A percentile compares a stretch with the other conserved stretches of the same genome.
Evolutionary conservation across 2,797 vertebrate genomes (phyloP).

Genomic region (Sparus aurata): DNA sequence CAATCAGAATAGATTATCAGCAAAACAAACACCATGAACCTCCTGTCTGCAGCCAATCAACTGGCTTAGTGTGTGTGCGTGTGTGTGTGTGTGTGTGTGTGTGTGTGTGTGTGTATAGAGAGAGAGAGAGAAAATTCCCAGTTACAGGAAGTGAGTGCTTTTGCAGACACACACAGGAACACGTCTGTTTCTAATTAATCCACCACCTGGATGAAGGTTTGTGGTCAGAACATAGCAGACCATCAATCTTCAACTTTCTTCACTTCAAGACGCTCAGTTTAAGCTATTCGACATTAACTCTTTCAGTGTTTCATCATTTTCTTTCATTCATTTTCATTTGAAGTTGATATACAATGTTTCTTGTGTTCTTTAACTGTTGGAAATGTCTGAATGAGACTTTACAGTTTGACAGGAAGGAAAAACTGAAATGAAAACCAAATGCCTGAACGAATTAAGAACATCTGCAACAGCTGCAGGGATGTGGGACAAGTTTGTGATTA

Average conservation of each 20-base stretch:
- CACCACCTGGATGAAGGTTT: slow-evolving; percentile 48
- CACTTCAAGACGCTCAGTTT: not conserved
- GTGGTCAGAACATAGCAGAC: slow-evolving; percentile 10
- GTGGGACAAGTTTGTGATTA: not conserved
- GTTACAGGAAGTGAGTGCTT: slow-evolving; percentile 26
- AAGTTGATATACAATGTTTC: not conserved
- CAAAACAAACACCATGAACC: slow-evolving; percentile 76
- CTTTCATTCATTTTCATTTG: slow-evolving; percentile 6
- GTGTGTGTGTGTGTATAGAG: not conserved
- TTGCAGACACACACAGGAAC: slow-evolving; percentile 43
- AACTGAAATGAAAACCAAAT: not conserved
- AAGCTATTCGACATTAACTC: slow-evolving; percentile 4
- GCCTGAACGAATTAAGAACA: not conserved
- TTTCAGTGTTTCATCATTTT: not conserved
- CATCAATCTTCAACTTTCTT: slow-evolving; percentile 4
- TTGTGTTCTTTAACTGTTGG: not conserved
- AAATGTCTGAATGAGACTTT: not conserved
- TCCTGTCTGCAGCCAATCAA: slow-evolving; percentile 65
- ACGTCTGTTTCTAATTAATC: slow-evolving; percentile 57
- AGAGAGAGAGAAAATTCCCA: slow-evolving; percentile 13
- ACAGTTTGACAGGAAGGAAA: slow-evolving; percentile 6
- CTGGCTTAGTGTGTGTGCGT: slow-evolving; percentile 36
- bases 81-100: slow-evolving; percentile 30
- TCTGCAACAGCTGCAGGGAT: slow-evolving; percentile 28
- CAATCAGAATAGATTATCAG: slow-evolving; percentile 73